Base-by-base conservation (phyloP, 2,888 invertebrate genomes). In the Pollenia griseotomentosa region DNA sequence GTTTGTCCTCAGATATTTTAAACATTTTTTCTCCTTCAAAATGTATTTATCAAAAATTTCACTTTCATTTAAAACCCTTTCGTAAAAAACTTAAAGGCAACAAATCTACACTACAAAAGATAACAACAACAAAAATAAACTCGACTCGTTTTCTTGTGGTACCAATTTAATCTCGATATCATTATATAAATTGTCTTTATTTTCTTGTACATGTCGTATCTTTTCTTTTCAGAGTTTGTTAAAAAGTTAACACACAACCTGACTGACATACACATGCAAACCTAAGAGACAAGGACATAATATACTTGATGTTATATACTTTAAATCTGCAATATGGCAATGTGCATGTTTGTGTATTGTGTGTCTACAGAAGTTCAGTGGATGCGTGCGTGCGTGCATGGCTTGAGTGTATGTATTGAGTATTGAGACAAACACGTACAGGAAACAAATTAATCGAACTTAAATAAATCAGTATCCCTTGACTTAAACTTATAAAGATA, bases 381-480 rank as follows among this genome's bases (percentile, higher is more conserved):
- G 4, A 33, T 33, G 33, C 33, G 33, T 33, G 33, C 33, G 33
- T 6, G 33, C 33, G 33, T 33, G 33, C 0, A 33, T 33, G 33
- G 4, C 33, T 6, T 33, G 33, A 33, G 33, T 33, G 33, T 33
- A 6, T 33, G 33, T 33, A 33, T 33, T n/a, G n/a, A n/a, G 33
- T 33, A 68, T 79, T 84, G 86, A 79, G 70, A 66, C 51, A 66
- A 85, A 88, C 90, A 89, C 88, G 88, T 89, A 89, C 79, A 85
- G 90, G 90, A 92, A 92, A 92, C 91, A 90, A 91, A 93, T 92
- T 93, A 92, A 93, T 92, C 93, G 93, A 93, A 93, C 90, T 92
- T 90, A 93, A 93, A 93, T 92, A 92, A 92, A 92, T 92, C 92
- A 93, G 92, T 91, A 93, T 93, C 92, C 90, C 80, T 74, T 78